Evolutionary conservation across 1,140 invertebrate genomes (phyloP).

Genomic region (Platyscapa corneri): DNA sequence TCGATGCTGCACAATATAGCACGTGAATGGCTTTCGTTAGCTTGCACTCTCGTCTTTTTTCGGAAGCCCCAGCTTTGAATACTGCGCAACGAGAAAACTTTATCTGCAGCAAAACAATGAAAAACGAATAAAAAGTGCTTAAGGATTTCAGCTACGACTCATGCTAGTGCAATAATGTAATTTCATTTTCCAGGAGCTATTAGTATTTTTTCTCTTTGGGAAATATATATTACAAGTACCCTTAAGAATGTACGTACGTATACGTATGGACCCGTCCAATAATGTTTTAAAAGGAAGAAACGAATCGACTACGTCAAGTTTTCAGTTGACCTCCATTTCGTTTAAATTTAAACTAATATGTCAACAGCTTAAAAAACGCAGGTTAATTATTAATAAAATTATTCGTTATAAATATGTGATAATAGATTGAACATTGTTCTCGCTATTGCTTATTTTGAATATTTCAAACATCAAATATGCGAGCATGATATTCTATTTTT

Average conservation of each 20-base stretch:
- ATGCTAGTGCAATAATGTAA: neutral
- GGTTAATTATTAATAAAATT: no score
- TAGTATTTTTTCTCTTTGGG: neutral
- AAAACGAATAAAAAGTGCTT: neutral
- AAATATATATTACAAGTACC: neutral
- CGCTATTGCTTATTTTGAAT: neutral
- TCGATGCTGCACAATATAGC: neutral
- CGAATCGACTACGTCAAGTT: no score
- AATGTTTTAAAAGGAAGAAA: no score
- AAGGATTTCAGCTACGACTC: neutral
- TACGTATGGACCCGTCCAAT: no score
- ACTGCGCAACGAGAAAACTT: neutral
- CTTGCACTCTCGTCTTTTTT: neutral
- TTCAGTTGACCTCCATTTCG: no score
- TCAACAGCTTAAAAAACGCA: no score
- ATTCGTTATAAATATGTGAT: no score
- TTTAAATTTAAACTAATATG: no score
- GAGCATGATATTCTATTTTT: neutral
- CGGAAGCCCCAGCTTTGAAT: neutral
- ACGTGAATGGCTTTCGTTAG: neutral
- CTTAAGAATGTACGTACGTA: no score
- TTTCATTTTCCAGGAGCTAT: neutral
- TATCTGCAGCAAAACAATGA: neutral
- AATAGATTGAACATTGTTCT: no score
- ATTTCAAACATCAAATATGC: neutral